Percentiles rank a stretch among this genome's conserved stretches.
Conservation (phyloP, 1,140 invertebrate species). For the Babylonia areolata region DNA sequence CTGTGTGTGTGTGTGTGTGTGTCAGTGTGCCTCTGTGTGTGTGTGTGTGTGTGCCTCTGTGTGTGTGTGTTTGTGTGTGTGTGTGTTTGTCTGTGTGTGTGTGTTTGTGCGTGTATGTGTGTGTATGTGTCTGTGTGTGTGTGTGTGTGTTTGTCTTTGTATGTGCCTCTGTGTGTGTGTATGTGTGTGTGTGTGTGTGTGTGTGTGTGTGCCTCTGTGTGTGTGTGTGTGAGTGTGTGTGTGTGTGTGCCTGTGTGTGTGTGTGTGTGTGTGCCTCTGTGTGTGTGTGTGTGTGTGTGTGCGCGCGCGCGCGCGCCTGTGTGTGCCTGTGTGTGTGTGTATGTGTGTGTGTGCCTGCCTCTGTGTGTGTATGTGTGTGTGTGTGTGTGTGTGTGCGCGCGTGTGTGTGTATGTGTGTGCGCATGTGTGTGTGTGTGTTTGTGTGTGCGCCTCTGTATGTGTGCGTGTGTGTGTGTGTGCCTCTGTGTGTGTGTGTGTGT, state of each 20-base stretch:
- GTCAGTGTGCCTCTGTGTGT: no score
- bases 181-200: not conserved
- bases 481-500: no score
- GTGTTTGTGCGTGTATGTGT: not conserved
- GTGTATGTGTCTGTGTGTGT: not conserved
- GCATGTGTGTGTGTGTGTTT: slow-evolving; percentile 2
- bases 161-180: no score
- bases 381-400: slow-evolving; percentile 7
- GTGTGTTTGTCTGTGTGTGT: not conserved
- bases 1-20: not conserved
- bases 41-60: not conserved
- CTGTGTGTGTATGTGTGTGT: slow-evolving; percentile 17
- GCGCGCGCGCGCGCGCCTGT: not conserved
- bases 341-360: not conserved
- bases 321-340: not conserved
- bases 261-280: not conserved
- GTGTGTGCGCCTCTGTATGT: no score
- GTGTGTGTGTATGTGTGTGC: not conserved
- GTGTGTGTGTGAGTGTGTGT: no score
- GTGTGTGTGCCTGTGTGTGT: slow-evolving; percentile 10
- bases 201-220: not conserved
- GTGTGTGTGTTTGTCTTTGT: no score
- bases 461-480: no score
- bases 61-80: not conserved
- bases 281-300: slow-evolving; percentile 7